A percentile compares a stretch with the other conserved stretches of the same genome.
phyloP scores from a whole-genome alignment of 2,797 vertebrate genomes.

The Arrhamphus sclerolepis region DNA sequence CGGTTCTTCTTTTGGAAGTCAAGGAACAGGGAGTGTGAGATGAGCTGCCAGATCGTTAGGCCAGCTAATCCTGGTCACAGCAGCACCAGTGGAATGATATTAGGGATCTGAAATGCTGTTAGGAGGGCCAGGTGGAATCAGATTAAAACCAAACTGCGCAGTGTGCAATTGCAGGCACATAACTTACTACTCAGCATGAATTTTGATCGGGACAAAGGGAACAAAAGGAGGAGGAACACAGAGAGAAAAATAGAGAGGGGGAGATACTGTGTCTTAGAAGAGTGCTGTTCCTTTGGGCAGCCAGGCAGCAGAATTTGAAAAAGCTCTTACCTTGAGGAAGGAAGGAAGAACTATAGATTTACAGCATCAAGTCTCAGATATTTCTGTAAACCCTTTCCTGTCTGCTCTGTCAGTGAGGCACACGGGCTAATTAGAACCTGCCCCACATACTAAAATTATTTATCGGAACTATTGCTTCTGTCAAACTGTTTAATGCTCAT shows the following conservation, averaged over 20 bases:
- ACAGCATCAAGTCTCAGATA: slow-evolving; percentile 62
- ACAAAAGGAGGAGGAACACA: slow-evolving; percentile 76
- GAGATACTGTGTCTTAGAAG: slow-evolving; percentile 70
- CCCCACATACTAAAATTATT: slow-evolving; percentile 75
- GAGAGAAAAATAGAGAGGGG: slow-evolving; percentile 56
- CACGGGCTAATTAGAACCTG: slow-evolving; percentile 77
- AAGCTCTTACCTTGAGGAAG: slow-evolving; percentile 72
- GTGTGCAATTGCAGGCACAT: slow-evolving; percentile 77
- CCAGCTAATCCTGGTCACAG: slow-evolving; percentile 79
- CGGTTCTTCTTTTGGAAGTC: slow-evolving; percentile 49
- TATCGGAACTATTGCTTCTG: slow-evolving; percentile 74
- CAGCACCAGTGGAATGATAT: slow-evolving; percentile 79
- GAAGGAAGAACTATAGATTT: slow-evolving; percentile 75
- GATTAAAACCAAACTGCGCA: slow-evolving; percentile 83
- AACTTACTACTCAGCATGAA: slow-evolving; percentile 82
- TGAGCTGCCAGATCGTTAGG: slow-evolving; percentile 78
- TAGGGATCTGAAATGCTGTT: slow-evolving; percentile 82
- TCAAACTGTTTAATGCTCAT: slow-evolving; percentile 77
- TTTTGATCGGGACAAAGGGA: slow-evolving; percentile 81
- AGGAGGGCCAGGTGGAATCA: slow-evolving; percentile 80
- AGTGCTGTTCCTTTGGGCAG: slow-evolving; percentile 70
- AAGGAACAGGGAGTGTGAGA: slow-evolving; percentile 54
- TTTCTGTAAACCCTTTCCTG: slow-evolving; percentile 61
- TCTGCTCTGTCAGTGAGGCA: slow-evolving; percentile 52
- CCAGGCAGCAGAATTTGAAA: slow-evolving; percentile 74